These are phyloP conservation scores for Hybognathus amarus DNA, from an alignment of 2,797 vertebrate species.

Conservation along the genomic window DNA sequence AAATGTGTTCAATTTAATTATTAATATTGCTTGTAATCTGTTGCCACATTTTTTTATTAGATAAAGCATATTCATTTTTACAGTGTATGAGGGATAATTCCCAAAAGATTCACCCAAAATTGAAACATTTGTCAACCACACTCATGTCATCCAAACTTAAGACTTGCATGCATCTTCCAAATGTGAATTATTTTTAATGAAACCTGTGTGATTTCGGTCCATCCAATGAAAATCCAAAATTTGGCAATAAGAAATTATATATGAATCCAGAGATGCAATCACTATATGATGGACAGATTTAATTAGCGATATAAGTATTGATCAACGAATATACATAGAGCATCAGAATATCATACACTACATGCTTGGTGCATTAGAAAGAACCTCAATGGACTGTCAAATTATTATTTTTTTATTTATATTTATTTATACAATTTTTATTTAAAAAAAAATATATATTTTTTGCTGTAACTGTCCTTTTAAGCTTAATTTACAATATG, in stretches of 20 bases:
- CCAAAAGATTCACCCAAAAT: neutral
- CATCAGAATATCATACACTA: neutral
- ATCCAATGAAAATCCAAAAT: neutral
- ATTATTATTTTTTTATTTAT: neutral
- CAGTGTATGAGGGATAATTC: no score
- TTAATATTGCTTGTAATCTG: no score
- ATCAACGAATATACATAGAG: neutral
- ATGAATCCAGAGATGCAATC: neutral
- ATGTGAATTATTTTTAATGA: neutral
- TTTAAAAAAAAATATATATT: no score
- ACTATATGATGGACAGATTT: neutral
- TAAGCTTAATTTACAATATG: neutral
- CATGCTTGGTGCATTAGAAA: neutral
- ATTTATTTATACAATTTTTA: no score
- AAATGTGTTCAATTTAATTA: no score
- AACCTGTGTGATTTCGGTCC: neutral
- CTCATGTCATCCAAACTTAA: neutral
- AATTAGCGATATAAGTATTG: neutral
- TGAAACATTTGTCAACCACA: neutral
- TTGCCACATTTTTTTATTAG: no score
- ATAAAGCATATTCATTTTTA: no score
- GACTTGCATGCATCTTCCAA: neutral
- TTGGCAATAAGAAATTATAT: neutral
- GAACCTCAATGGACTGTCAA: neutral
- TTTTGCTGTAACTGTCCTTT: neutral